phyloP scores from a whole-genome alignment of 1,140 invertebrate genomes.

The Rhizoglyphus robini region DNA sequence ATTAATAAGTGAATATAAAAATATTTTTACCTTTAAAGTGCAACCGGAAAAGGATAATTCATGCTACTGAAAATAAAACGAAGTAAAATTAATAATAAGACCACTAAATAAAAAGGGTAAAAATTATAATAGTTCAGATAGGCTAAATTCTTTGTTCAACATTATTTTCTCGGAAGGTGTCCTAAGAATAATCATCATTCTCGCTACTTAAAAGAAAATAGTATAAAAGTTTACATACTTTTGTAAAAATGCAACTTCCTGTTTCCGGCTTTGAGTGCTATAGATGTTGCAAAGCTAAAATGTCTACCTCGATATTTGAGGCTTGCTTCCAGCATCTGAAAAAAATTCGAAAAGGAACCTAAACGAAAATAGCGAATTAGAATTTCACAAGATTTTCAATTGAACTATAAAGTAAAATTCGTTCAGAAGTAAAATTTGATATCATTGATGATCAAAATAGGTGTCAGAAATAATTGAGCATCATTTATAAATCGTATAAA shows the following conservation, averaged over 20 bases:
- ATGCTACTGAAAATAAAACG: neutral
- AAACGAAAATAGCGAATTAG: neutral
- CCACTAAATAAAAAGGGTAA: neutral
- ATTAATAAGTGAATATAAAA: neutral
- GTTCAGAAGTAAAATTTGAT: slow-evolving; percentile 6
- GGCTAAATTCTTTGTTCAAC: neutral
- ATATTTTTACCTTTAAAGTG: neutral
- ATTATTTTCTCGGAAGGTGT: slow-evolving; percentile 16
- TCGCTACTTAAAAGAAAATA: neutral
- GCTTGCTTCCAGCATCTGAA: neutral
- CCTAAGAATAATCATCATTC: slow-evolving; percentile 16
- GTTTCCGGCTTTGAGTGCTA: neutral
- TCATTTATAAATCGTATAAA: neutral
- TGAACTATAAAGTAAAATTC: neutral
- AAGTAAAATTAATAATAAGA: neutral
- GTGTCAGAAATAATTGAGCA: slow-evolving; percentile 13
- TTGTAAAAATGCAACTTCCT: neutral
- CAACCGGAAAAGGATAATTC: neutral
- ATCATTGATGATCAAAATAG: slow-evolving; percentile 12
- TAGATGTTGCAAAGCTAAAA: neutral
- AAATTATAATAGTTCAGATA: neutral
- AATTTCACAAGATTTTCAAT: neutral
- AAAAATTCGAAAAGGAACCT: neutral
- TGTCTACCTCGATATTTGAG: neutral
- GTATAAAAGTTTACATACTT: neutral